These are phyloP conservation scores for Himalopsyche tibetana DNA, from an alignment of 2,888 invertebrate species.

Conservation along the genomic window DNA sequence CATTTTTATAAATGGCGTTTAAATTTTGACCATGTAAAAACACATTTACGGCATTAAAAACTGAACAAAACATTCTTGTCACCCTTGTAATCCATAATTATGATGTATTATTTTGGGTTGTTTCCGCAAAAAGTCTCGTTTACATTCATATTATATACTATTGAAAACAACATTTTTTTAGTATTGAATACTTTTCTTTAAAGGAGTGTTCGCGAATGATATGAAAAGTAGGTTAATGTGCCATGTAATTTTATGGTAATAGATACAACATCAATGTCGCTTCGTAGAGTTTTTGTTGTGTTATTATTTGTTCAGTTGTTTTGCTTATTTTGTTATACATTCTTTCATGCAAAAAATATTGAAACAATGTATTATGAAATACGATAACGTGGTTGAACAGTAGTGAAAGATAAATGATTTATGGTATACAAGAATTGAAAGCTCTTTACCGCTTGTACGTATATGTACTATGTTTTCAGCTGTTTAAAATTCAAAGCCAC, in stretches of 20 bases:
- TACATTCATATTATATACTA: not conserved
- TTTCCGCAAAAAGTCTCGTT: no score
- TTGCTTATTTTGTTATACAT: no score
- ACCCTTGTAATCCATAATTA: no score
- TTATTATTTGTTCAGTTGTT: not conserved
- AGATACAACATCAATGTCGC: slow-evolving; percentile 15
- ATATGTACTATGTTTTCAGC: not conserved
- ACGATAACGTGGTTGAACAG: no score
- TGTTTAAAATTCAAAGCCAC: slow-evolving; percentile 14
- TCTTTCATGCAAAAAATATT: no score
- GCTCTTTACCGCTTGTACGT: not conserved
- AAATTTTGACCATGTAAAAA: no score
- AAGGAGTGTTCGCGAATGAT: not conserved
- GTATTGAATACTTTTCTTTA: not conserved
- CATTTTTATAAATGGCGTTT: no score
- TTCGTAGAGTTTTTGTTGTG: not conserved
- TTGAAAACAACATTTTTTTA: not conserved
- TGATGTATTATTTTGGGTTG: no score
- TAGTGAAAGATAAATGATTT: not conserved
- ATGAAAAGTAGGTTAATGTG: slow-evolving; percentile 26
- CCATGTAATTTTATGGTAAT: slow-evolving; percentile 16
- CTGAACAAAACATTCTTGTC: no score
- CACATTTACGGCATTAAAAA: no score
- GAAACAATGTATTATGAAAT: no score
- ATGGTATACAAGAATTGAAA: not conserved